These are phyloP conservation scores for Drosophila equinoxialis DNA, from an alignment of 1,140 invertebrate species.

Conservation along the genomic window DNA sequence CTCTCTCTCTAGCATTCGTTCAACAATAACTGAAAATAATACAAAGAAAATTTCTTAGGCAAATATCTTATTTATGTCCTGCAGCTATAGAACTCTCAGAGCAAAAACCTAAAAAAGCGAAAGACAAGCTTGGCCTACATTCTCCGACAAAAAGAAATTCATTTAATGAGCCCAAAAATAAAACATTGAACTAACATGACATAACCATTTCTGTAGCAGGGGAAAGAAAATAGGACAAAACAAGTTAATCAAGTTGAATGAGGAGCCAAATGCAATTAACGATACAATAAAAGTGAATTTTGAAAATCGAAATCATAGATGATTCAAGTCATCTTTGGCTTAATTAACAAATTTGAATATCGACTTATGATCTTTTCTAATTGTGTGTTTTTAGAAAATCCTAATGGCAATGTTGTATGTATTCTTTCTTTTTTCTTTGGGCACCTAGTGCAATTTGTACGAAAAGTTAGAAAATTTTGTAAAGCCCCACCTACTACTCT, in stretches of 20 bases:
- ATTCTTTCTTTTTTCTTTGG: too few species aligned
- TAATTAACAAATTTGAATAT: too few species aligned
- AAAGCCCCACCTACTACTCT: too few species aligned
- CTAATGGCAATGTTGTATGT: too few species aligned
- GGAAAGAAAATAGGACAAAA: conserved; percentile 40
- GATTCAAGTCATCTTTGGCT: too few species aligned
- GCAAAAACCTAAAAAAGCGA: conserved; percentile 48
- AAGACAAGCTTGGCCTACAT: conserved; percentile 61
- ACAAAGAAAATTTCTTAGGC: conserved; percentile 50
- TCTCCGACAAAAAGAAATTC: conserved; percentile 25
- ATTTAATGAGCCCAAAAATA: conserved; percentile 40
- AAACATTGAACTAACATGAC: conserved; percentile 46
- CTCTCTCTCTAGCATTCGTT: conserved; percentile 36
- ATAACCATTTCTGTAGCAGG: conserved; percentile 17
- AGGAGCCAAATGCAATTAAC: conserved; percentile 65
- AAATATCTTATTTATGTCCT: conserved; percentile 81
- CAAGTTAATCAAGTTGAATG: background rate
- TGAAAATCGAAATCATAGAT: too few species aligned
- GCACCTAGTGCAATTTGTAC: too few species aligned
- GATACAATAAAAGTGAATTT: background rate
- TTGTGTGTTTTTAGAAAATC: too few species aligned
- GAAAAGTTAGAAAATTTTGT: too few species aligned
- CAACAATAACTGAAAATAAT: conserved; percentile 63
- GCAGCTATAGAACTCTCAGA: conserved; percentile 64
- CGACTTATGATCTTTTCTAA: too few species aligned